Percentiles rank a stretch among this genome's conserved stretches.
Evolutionary conservation across 2,797 vertebrate genomes (phyloP).

Genomic region (Pangasius sanitwongsei): DNA sequence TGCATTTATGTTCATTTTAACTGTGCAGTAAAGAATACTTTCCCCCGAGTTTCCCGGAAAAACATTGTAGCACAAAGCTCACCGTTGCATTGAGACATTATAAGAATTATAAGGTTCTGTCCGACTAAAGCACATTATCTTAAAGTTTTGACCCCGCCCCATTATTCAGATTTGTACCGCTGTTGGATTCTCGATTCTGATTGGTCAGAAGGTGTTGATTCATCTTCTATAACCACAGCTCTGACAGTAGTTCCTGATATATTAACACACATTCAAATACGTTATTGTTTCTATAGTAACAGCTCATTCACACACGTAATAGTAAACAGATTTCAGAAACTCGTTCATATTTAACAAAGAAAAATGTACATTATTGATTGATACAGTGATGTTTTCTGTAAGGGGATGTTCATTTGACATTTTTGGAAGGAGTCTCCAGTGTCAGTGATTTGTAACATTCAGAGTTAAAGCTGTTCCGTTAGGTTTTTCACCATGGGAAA

Average conservation of each 20-base stretch:
- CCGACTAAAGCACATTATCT: background rate
- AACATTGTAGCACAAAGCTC: background rate
- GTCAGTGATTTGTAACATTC: background rate
- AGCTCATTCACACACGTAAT: background rate
- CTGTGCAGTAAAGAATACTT: background rate
- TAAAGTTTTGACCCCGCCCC: background rate
- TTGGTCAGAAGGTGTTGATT: conserved; percentile 1
- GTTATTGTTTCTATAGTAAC: background rate
- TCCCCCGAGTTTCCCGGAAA: no score
- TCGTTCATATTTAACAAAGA: background rate
- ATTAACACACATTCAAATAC: background rate
- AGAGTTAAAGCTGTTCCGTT: background rate
- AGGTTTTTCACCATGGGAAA: background rate
- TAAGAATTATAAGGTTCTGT: background rate
- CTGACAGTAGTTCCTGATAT: background rate
- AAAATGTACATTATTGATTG: no score
- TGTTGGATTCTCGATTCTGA: background rate
- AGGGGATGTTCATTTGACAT: background rate
- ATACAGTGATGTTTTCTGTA: background rate
- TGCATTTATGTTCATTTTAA: background rate
- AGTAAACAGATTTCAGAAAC: background rate
- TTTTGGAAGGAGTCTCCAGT: background rate
- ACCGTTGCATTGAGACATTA: background rate
- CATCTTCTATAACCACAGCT: background rate
- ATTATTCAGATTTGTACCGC: background rate